These are phyloP conservation scores for Oeneis ivallda DNA, from an alignment of 2,888 invertebrate species.

Conservation along the genomic window DNA sequence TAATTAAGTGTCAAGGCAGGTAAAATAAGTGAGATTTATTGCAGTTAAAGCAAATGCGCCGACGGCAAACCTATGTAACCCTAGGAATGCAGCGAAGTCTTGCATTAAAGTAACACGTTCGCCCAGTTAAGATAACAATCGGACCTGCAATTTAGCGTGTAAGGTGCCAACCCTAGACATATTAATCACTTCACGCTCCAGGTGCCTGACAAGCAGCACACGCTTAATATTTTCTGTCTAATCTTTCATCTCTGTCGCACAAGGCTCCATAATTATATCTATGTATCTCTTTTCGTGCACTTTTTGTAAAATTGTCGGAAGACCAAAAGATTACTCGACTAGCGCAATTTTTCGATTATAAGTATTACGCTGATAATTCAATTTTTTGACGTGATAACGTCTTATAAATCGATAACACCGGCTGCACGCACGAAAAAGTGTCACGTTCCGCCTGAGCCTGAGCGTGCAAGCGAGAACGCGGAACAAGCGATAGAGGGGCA, in stretches of 20 bases:
- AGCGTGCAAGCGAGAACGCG: too few species aligned
- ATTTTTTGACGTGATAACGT: too few species aligned
- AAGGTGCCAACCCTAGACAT: slow-evolving; percentile 36
- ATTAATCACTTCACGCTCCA: slow-evolving; percentile 43
- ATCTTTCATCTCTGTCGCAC: slow-evolving; percentile 33
- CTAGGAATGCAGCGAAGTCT: slow-evolving; percentile 14
- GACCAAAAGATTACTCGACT: slow-evolving; percentile 13
- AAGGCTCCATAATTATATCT: slow-evolving; percentile 13
- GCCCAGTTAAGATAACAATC: slow-evolving; percentile 14
- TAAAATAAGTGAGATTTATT: neutral
- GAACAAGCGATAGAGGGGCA: too few species aligned
- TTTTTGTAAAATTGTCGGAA: slow-evolving; percentile 31
- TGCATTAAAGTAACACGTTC: slow-evolving; percentile 7
- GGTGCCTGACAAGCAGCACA: slow-evolving; percentile 38
- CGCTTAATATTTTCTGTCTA: slow-evolving; percentile 32
- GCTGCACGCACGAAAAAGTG: too few species aligned
- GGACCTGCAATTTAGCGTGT: slow-evolving; percentile 16
- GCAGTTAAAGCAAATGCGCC: neutral
- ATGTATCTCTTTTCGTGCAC: slow-evolving; percentile 7
- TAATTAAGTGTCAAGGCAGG: neutral
- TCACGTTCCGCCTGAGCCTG: too few species aligned
- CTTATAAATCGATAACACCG: too few species aligned
- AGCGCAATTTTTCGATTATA: too few species aligned
- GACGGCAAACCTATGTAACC: neutral
- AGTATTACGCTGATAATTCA: too few species aligned